Conservation (phyloP, 2,888 invertebrate species). For the Brenthis hecate region DNA sequence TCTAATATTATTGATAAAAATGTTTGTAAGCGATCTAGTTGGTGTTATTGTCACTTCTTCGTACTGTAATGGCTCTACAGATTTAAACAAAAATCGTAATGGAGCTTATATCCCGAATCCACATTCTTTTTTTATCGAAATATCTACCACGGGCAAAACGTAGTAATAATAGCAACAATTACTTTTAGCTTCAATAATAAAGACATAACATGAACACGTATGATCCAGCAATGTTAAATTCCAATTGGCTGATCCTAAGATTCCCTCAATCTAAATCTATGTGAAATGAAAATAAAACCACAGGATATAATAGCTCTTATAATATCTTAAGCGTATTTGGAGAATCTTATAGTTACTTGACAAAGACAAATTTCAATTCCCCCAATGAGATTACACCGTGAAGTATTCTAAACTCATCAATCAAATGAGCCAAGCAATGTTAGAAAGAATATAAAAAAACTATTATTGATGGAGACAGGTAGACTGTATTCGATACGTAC, state of each 20-base stretch:
- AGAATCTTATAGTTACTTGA: conserved; percentile 17
- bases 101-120: too few species aligned
- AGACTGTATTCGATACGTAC: conserved; percentile 55
- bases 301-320: conserved; percentile 9
- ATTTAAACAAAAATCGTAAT: too few species aligned
- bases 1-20: too few species aligned
- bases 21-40: too few species aligned
- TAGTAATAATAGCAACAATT: background rate
- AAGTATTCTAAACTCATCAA: conserved; percentile 72
- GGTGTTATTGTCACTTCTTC: too few species aligned
- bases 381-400: conserved; percentile 47
- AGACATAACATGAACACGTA: background rate
- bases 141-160: too few species aligned
- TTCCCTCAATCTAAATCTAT: background rate
- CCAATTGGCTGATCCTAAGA: background rate
- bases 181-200: background rate
- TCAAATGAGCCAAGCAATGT: conserved; percentile 70
- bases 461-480: conserved; percentile 79
- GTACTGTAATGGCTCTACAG: too few species aligned
- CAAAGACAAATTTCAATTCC: conserved; percentile 34
- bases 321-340: background rate
- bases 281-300: conserved; percentile 8
- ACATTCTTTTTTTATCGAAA: too few species aligned
- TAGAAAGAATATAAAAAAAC: conserved; percentile 66
- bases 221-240: background rate